phyloP scores from a whole-genome alignment of 2,888 invertebrate species.

The Conops quadrifasciatus region DNA sequence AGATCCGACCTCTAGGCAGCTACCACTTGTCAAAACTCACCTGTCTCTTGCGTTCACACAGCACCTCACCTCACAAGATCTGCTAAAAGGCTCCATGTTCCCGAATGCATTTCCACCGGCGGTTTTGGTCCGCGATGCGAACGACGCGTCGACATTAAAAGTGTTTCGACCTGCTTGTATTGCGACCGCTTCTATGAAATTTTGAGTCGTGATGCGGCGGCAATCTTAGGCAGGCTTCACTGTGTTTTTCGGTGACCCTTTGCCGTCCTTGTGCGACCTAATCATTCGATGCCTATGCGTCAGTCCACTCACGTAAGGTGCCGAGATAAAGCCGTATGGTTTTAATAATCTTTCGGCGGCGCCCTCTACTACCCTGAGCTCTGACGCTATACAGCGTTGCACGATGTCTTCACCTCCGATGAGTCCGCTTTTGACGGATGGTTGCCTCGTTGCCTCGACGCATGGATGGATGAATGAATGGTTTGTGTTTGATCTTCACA shows the following conservation, averaged over 20 bases:
- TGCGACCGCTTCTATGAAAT: background rate
- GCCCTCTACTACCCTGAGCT: conserved; percentile 25
- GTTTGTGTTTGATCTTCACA: background rate
- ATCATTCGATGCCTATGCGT: conserved; percentile 3
- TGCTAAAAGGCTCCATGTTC: conserved; percentile 9
- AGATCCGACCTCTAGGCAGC: conserved; percentile 18
- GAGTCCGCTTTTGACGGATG: conserved; percentile 58
- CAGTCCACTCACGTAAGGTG: background rate
- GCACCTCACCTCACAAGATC: conserved; percentile 36
- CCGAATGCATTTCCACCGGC: conserved; percentile 36
- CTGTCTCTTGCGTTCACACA: background rate
- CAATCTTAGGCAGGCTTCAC: background rate
- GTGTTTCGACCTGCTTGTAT: conserved; percentile 28
- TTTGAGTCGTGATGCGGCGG: background rate
- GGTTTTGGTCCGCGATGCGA: background rate
- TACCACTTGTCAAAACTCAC: conserved; percentile 33
- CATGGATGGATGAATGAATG: conserved; percentile 17
- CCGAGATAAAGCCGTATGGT: background rate
- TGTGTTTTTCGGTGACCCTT: conserved; percentile 10
- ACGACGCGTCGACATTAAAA: conserved; percentile 37
- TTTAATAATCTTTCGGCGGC: background rate
- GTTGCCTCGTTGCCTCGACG: conserved; percentile 47
- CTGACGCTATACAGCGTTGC: conserved; percentile 30
- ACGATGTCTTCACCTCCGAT: conserved; percentile 31
- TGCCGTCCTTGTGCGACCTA: background rate